Evolutionary conservation across 2,797 vertebrate species (phyloP).

Genomic region (Schizopygopsis pylzovi): DNA sequence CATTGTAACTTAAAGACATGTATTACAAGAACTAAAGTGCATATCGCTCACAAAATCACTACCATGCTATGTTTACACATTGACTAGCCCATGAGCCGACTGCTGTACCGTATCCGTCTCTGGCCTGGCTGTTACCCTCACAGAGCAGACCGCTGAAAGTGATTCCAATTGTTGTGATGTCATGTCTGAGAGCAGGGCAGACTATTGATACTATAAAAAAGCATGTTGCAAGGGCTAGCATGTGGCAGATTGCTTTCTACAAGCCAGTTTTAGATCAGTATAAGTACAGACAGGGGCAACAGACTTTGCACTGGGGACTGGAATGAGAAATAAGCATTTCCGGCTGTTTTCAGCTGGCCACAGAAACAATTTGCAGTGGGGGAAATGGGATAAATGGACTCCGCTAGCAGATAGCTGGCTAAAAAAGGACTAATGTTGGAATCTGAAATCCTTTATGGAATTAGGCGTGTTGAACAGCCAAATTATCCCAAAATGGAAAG

Average conservation of each 20-base stretch:
- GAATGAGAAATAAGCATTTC: constrained; percentile 87
- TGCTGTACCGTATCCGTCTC: constrained; percentile 7
- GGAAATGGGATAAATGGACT: constrained; percentile 76
- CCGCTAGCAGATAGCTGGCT: constrained; percentile 38
- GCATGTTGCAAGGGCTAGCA: constrained; percentile 73
- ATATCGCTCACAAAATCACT: constrained; percentile 15
- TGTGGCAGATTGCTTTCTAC: constrained; percentile 80
- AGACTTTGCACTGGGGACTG: constrained; percentile 80
- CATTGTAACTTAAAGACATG: constrained; percentile 19
- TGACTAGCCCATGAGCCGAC: constrained; percentile 13
- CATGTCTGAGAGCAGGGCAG: constrained; percentile 75
- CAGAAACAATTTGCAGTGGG: constrained; percentile 83
- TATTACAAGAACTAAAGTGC: constrained; percentile 30
- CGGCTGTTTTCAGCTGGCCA: constrained; percentile 81
- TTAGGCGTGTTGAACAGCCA: constrained; percentile 31
- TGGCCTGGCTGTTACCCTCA: constrained; percentile 22
- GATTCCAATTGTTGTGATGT: constrained; percentile 80
- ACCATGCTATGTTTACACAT: constrained; percentile 20
- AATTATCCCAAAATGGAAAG: constrained; percentile 26
- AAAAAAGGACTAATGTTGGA: constrained; percentile 48
- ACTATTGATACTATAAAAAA: constrained; percentile 77
- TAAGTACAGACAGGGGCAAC: constrained; percentile 81
- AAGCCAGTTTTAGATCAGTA: constrained; percentile 65
- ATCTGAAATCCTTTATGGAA: constrained; percentile 49
- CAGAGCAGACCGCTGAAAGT: constrained; percentile 70